phyloP scores from a whole-genome alignment of 2,797 vertebrate species.

The Malurus leucopterus region DNA sequence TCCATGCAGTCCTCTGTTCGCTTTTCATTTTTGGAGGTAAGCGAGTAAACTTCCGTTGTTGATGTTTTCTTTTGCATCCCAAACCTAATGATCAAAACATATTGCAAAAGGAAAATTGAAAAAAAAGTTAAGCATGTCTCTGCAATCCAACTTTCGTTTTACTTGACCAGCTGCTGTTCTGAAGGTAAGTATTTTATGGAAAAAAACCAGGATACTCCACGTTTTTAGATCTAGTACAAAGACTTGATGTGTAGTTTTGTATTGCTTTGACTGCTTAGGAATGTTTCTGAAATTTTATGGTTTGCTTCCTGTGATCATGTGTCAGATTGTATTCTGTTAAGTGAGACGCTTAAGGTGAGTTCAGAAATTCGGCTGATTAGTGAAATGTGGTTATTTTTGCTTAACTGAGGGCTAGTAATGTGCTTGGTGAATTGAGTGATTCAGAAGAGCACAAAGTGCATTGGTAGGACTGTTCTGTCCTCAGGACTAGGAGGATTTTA shows the following conservation, averaged over 20 bases:
- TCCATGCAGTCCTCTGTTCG: slow-evolving; percentile 97
- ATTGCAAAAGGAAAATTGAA: background rate
- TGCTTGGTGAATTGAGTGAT: background rate
- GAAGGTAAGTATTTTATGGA: background rate
- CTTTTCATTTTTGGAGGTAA: slow-evolving; percentile 99
- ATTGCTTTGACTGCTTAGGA: background rate
- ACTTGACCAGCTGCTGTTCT: background rate
- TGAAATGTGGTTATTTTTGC: background rate
- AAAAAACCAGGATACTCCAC: background rate
- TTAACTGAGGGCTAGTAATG: background rate
- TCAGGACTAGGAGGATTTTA: background rate
- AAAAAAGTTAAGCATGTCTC: background rate
- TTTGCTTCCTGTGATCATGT: background rate
- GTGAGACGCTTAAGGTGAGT: background rate
- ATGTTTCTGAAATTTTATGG: background rate
- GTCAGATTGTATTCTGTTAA: background rate
- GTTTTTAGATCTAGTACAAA: background rate
- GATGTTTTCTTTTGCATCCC: slow-evolving; percentile 38
- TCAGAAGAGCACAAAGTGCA: background rate
- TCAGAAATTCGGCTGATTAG: background rate
- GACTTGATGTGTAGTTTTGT: background rate
- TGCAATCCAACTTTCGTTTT: background rate
- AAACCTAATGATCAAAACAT: background rate
- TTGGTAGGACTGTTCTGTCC: background rate
- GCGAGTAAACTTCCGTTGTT: slow-evolving; percentile 71